phyloP scores from a whole-genome alignment of 2,797 vertebrate species.

The Rhinatrema bivittatum region DNA sequence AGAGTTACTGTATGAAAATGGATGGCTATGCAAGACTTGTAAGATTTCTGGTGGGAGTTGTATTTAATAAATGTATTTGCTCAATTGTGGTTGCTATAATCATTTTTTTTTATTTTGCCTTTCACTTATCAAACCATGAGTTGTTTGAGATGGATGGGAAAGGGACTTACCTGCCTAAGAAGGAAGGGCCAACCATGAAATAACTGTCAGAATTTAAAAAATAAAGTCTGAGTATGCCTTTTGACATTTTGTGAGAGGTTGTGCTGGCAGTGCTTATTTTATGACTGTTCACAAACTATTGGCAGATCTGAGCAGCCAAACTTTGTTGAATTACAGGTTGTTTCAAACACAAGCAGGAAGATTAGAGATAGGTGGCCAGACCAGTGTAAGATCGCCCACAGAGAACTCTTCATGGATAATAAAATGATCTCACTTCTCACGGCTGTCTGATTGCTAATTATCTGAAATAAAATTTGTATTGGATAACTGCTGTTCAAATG shows the following conservation, averaged over 20 bases:
- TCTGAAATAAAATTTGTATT: slow-evolving; percentile 23
- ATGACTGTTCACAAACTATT: too few species aligned
- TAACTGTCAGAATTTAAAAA: not conserved
- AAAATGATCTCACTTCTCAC: slow-evolving; percentile 15
- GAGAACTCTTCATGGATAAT: slow-evolving; percentile 16
- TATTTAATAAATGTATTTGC: slow-evolving; percentile 22
- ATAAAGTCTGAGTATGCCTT: too few species aligned
- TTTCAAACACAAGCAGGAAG: too few species aligned
- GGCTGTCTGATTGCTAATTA: slow-evolving; percentile 29
- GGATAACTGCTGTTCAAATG: slow-evolving; percentile 16
- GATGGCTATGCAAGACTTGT: slow-evolving; percentile 1
- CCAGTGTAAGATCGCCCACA: slow-evolving; percentile 4
- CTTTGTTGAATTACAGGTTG: too few species aligned
- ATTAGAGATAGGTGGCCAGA: too few species aligned
- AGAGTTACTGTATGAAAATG: slow-evolving; percentile 6
- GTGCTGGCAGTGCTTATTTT: too few species aligned
- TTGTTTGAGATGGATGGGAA: slow-evolving; percentile 11
- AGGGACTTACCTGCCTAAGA: not conserved
- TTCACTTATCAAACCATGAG: slow-evolving; percentile 15
- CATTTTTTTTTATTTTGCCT: slow-evolving; percentile 14
- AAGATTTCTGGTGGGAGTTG: slow-evolving; percentile 16
- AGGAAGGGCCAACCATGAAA: not conserved
- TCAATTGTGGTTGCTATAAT: slow-evolving; percentile 11
- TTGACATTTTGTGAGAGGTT: too few species aligned
- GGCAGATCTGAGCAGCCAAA: too few species aligned